A percentile compares a stretch with the other conserved stretches of the same genome.
Evolutionary conservation across 2,797 vertebrate species (phyloP).

Genomic region (Melanotaenia trifasciata): DNA sequence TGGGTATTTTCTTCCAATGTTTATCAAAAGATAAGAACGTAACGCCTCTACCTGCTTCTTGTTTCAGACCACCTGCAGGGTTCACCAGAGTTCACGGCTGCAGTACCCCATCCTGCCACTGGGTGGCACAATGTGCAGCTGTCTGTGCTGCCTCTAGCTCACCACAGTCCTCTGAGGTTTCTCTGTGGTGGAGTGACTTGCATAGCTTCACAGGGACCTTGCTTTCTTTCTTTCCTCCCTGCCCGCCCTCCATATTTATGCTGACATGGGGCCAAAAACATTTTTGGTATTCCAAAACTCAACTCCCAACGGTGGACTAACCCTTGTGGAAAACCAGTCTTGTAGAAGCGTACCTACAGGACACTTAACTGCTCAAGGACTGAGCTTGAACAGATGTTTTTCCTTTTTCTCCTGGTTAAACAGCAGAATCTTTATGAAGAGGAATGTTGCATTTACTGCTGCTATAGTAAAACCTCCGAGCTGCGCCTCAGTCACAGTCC

Average conservation of each 20-base stretch:
- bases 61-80: too few species aligned
- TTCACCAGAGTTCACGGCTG: slow-evolving; percentile 2
- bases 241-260: slow-evolving; percentile 48
- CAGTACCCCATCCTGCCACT: slow-evolving; percentile 33
- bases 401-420: too few species aligned
- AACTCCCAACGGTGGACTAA: slow-evolving; percentile 16
- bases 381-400: slow-evolving; percentile 3
- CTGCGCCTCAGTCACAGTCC: too few species aligned
- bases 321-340: slow-evolving; percentile 25
- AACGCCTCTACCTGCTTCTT: too few species aligned
- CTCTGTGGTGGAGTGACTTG: slow-evolving; percentile 34
- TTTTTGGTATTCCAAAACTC: slow-evolving; percentile 60
- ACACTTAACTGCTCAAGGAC: slow-evolving; percentile 19
- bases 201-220: slow-evolving; percentile 66
- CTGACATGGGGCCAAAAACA: slow-evolving; percentile 63
- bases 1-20: too few species aligned
- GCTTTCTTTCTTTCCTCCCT: slow-evolving; percentile 26
- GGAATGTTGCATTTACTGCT: too few species aligned
- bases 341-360: slow-evolving; percentile 23
- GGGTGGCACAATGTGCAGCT: slow-evolving; percentile 25
- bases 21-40: too few species aligned
- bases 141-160: neutral
- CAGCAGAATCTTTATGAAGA: too few species aligned
- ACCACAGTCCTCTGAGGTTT: slow-evolving; percentile 52
- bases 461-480: too few species aligned